phyloP scores from a whole-genome alignment of 2,888 invertebrate species.

The Phortica magna region DNA sequence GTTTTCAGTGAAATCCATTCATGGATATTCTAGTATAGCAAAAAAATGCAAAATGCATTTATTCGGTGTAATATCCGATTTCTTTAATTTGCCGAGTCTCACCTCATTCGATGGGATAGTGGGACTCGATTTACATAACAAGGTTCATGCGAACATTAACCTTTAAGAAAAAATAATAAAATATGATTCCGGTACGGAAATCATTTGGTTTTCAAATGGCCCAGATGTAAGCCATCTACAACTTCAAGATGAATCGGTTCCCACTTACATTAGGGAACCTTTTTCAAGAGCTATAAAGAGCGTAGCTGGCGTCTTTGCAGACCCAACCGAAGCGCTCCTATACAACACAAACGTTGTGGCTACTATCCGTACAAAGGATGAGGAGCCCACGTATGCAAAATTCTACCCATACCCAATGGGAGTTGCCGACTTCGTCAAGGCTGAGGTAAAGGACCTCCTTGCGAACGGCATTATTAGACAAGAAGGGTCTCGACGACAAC shows the following conservation, averaged over 20 bases:
- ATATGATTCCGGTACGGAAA: background rate
- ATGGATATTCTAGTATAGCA: background rate
- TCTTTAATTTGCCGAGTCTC: slow-evolving; percentile 45
- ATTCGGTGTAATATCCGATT: slow-evolving; percentile 36
- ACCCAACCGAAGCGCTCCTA: slow-evolving; percentile 28
- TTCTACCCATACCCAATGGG: slow-evolving; percentile 46
- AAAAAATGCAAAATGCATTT: background rate
- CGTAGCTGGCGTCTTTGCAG: background rate
- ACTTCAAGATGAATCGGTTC: background rate
- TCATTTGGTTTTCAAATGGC: background rate
- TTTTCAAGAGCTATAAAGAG: background rate
- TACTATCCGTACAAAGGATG: slow-evolving; percentile 40
- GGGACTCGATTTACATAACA: slow-evolving; percentile 48
- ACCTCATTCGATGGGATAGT: slow-evolving; percentile 48
- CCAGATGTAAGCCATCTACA: background rate
- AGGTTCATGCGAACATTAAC: slow-evolving; percentile 42
- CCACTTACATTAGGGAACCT: background rate
- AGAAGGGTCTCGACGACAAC: slow-evolving; percentile 36
- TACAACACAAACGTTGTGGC: slow-evolving; percentile 44
- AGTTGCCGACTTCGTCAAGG: slow-evolving; percentile 43
- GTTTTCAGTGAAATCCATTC: background rate
- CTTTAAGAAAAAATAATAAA: slow-evolving; percentile 14
- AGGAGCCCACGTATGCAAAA: slow-evolving; percentile 43
- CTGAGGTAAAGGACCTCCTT: slow-evolving; percentile 34
- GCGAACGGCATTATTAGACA: slow-evolving; percentile 20